Evolutionary conservation across 64 coral and sea anemone species (phyloP).

Genomic region (Montipora sp.): DNA sequence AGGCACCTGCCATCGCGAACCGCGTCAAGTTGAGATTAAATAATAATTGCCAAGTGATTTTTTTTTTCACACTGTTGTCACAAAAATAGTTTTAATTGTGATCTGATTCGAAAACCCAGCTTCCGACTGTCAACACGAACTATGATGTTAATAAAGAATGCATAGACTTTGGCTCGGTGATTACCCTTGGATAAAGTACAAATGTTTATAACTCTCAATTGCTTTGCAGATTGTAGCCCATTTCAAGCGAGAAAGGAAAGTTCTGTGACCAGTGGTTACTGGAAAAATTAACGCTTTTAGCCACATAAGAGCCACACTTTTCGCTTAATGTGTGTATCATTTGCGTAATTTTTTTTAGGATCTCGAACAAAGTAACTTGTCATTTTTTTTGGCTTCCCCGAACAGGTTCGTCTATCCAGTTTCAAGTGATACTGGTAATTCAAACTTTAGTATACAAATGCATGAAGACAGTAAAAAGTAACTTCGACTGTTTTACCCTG

Average conservation of each 20-base stretch:
- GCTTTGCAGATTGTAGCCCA: background rate
- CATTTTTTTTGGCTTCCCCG: background rate
- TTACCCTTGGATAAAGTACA: conserved; percentile 18
- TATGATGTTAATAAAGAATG: conserved; percentile 64
- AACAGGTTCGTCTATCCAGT: background rate
- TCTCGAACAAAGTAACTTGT: background rate
- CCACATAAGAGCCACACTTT: conserved; percentile 4
- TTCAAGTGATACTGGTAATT: background rate
- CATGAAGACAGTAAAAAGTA: background rate
- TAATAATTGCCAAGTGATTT: conserved; percentile 53
- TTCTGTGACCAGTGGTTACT: conserved; percentile 28
- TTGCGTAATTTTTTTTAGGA: background rate
- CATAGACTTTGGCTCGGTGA: conserved; percentile 34
- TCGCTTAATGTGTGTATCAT: background rate
- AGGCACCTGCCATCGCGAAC: conserved; percentile 59
- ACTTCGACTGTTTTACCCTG: background rate
- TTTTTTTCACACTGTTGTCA: conserved; percentile 69
- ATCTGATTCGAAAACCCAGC: conserved; percentile 64
- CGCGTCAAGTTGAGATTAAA: conserved; percentile 79
- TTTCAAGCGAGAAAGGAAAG: background rate
- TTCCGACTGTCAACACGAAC: conserved; percentile 72
- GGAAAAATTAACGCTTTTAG: conserved; percentile 45
- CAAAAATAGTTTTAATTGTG: conserved; percentile 78
- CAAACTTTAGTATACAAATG: background rate
- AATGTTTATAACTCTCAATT: conserved; percentile 30